Evolutionary conservation across 2,888 invertebrate genomes (phyloP), one percentile per base, ranked within the genome.

Genomic region (Scrobipalpa costella): DNA sequence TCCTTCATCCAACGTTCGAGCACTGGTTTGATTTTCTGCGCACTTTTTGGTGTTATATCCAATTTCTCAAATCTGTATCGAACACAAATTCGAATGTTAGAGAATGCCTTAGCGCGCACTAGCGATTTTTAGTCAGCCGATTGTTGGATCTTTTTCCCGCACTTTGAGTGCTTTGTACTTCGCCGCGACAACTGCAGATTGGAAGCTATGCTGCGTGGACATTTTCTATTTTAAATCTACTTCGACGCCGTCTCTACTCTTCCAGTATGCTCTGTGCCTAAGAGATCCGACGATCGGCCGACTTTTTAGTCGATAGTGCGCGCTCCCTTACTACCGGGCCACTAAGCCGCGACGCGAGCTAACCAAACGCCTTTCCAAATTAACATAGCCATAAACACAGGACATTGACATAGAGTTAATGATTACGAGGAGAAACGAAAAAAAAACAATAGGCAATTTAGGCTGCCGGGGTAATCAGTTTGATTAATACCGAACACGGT

Each of bases 1-100:
- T 99, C 98, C 90, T 96, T 96, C 98, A 99, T 98, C 99, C 99
- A 99, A 90, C 97, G 94, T 92, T 99, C 99, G 84, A 99, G 94
- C 77, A 99, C 99, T 74, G 99, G 99, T 92, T 98, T 98, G 86
- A 99, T 99, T 94, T 99, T 99, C 93, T 98, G 98, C 81, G 99
- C 99, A 94, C 98, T 98, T 93, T 99, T 98, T 85, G 99, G 99
- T 82, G 99, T 99, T 82, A 99, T 99, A 93, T 99, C 99, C 93
- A 99, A 94, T 93, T 99, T 99, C 93, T 99, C 99, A 94, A 99
- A 99, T 96, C 98, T 98, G 92, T 84, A 92, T 92, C 86, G 87
- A 92, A 92, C 88, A 92, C 86, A 84, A 90, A 90, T 89, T 79
- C 52, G 84, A 81, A 84, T 87, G 88, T 88, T 90, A 91, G 89